Percentiles rank a stretch among this genome's conserved stretches.
phyloP scores from a whole-genome alignment of 2,797 vertebrate species.

The Centropyge bicolor region DNA sequence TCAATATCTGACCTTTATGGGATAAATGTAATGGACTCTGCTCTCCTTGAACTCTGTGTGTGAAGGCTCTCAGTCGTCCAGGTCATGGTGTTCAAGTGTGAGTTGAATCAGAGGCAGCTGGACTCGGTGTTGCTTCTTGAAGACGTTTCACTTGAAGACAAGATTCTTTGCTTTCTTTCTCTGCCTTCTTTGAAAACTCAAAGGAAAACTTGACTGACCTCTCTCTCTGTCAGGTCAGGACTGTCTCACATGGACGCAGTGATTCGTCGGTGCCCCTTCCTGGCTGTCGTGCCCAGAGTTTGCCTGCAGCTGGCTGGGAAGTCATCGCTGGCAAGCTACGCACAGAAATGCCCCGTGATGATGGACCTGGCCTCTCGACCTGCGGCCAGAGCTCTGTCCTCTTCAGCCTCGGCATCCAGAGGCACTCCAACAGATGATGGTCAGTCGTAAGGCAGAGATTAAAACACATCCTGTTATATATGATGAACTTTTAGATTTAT shows the following conservation, averaged over 20 bases:
- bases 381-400: slow-evolving; percentile 79
- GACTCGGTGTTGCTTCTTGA: too few relatives aligned
- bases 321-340: slow-evolving; percentile 87
- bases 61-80: too few relatives aligned
- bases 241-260: slow-evolving; percentile 86
- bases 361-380: slow-evolving; percentile 86
- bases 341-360: slow-evolving; percentile 92
- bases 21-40: neutral
- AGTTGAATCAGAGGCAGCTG: too few relatives aligned
- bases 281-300: slow-evolving; percentile 88
- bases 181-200: neutral
- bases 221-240: slow-evolving; percentile 47
- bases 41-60: neutral
- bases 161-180: too few relatives aligned
- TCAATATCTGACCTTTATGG: neutral
- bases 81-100: too few relatives aligned
- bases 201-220: neutral
- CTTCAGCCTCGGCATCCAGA: slow-evolving; percentile 82
- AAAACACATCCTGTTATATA: neutral
- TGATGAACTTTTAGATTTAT: neutral
- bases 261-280: slow-evolving; percentile 89
- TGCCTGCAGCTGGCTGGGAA: slow-evolving; percentile 91
- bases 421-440: slow-evolving; percentile 80
- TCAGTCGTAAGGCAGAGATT: slow-evolving; percentile 66
- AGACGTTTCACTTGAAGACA: too few relatives aligned